A percentile compares a stretch with the other conserved stretches of the same genome.
These are phyloP conservation scores for Hippocampus guttulatus DNA, from an alignment of 2,113 vertebrate genomes.

Conservation along the genomic window DNA sequence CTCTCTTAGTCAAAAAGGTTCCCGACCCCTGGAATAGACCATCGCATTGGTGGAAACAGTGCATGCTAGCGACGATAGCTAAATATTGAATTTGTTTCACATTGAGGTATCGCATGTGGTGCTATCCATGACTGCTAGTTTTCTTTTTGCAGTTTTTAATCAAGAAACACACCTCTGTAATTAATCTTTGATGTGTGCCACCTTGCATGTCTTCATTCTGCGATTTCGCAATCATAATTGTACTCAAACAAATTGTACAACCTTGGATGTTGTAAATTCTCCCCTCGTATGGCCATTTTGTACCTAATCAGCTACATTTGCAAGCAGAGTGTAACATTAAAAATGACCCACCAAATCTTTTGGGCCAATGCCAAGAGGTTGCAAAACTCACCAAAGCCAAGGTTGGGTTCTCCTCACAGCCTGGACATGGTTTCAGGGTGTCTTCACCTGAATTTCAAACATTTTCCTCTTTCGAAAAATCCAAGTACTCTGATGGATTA, in stretches of 20 bases:
- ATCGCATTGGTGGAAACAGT: no score
- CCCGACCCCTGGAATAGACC: no score
- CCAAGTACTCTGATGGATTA: slow-evolving; percentile 23
- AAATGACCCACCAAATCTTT: neutral
- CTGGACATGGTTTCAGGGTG: slow-evolving; percentile 23
- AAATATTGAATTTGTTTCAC: no score
- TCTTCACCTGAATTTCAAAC: slow-evolving; percentile 11
- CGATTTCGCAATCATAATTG: no score
- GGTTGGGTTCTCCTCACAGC: slow-evolving; percentile 21
- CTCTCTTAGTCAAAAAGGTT: no score
- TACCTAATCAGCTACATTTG: neutral
- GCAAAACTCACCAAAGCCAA: slow-evolving; percentile 47
- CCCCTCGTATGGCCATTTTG: neutral
- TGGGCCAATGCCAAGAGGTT: neutral
- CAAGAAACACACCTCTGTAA: no score
- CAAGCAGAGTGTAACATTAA: neutral
- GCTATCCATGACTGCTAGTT: no score
- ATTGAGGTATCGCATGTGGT: no score
- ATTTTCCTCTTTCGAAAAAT: slow-evolving; percentile 20
- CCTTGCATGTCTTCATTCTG: no score
- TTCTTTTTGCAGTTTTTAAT: no score
- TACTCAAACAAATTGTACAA: neutral
- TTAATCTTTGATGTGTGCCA: no score
- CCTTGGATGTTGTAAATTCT: neutral
- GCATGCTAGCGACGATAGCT: no score